phyloP scores from a whole-genome alignment of 1,140 invertebrate species.

The Trissolcus basalis region DNA sequence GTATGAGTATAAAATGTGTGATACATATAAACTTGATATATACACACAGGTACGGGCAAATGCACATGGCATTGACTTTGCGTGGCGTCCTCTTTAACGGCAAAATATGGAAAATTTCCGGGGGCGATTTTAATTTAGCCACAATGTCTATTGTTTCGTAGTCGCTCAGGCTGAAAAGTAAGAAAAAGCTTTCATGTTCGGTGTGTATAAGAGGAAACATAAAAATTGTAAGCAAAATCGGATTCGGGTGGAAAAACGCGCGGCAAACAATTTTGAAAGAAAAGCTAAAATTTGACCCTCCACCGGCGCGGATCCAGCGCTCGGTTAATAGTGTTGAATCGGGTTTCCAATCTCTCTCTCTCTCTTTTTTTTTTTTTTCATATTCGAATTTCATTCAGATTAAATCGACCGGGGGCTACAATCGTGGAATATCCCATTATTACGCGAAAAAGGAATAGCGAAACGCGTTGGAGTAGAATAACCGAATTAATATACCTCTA shows the following conservation, averaged over 20 bases:
- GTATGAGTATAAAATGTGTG: constrained; percentile 14
- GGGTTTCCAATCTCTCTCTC: constrained; percentile 9
- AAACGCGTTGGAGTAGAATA: constrained; percentile 51
- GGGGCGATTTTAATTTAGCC: constrained; percentile 76
- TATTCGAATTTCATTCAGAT: constrained; percentile 44
- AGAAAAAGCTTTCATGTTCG: constrained; percentile 55
- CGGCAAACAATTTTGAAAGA: constrained; percentile 8
- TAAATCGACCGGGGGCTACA: constrained; percentile 47
- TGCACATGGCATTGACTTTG: constrained; percentile 43
- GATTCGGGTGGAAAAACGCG: not conserved
- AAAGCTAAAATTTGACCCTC: constrained; percentile 9
- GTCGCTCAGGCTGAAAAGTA: constrained; percentile 60
- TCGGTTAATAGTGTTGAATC: constrained; percentile 23
- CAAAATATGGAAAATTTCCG: constrained; percentile 74
- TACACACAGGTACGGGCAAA: constrained; percentile 11
- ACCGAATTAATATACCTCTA: constrained; percentile 56
- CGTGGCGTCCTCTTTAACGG: constrained; percentile 63
- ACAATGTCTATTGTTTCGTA: constrained; percentile 74
- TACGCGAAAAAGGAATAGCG: constrained; percentile 41
- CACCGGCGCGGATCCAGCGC: not conserved
- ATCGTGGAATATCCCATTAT: constrained; percentile 49
- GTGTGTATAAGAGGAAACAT: not conserved
- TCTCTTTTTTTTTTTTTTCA: constrained; percentile 14
- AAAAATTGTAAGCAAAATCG: constrained; percentile 3
- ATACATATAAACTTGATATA: constrained; percentile 9